phyloP scores from a whole-genome alignment of 2,888 invertebrate genomes.

The Sinopyrophorus schimmeli region DNA sequence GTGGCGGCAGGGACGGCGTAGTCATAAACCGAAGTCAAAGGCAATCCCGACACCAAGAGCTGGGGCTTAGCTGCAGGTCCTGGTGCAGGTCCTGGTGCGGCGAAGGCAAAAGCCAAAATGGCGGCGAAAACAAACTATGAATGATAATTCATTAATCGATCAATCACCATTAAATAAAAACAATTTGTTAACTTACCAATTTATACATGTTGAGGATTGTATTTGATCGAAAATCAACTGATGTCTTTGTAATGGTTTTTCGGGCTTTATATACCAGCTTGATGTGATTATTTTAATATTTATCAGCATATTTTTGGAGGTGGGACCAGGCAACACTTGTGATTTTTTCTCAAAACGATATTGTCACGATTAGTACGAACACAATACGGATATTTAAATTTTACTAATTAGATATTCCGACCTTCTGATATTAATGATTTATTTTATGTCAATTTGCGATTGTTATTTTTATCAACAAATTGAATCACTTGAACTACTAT shows the following conservation, averaged over 20 bases:
- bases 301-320: too few relatives aligned
- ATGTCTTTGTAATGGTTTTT: neutral
- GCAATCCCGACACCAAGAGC: too few relatives aligned
- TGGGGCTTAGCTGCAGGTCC: constrained; percentile 48
- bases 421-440: too few relatives aligned
- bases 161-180: neutral
- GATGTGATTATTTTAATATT: neutral
- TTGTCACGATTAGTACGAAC: too few relatives aligned
- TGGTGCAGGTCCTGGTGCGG: constrained; percentile 52
- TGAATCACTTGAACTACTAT: too few relatives aligned
- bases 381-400: too few relatives aligned
- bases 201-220: constrained; percentile 5
- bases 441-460: too few relatives aligned
- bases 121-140: constrained; percentile 56
- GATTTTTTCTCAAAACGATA: too few relatives aligned
- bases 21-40: too few relatives aligned
- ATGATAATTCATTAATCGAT: neutral
- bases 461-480: too few relatives aligned
- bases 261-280: neutral
- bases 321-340: too few relatives aligned
- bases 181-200: constrained; percentile 1
- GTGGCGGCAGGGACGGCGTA: constrained; percentile 1
- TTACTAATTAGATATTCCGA: too few relatives aligned
- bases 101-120: constrained; percentile 55
- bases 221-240: constrained; percentile 1